Conservation (phyloP, 2,888 invertebrate species). For the Macaria notata region DNA sequence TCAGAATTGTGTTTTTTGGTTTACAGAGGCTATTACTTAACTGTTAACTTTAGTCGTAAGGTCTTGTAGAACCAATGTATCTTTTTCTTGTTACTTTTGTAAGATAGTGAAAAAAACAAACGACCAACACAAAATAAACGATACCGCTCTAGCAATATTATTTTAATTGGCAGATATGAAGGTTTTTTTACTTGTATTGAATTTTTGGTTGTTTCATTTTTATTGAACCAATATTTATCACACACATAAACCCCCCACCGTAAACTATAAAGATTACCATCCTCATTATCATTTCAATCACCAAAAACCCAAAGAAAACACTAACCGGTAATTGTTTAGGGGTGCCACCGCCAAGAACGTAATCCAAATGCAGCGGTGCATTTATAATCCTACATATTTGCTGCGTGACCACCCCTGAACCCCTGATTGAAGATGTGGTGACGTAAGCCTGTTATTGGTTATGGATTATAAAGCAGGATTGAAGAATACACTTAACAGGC, state of each 20-base stretch:
- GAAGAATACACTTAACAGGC: neutral
- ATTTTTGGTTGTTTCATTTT: no score
- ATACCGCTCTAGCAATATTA: no score
- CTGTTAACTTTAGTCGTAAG: no score
- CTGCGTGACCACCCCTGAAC: constrained; percentile 28
- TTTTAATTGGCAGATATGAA: no score
- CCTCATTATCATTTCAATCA: constrained; percentile 26
- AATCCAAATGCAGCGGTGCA: constrained; percentile 28
- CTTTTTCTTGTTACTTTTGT: no score
- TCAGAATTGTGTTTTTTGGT: neutral
- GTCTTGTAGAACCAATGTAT: no score
- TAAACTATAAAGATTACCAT: constrained; percentile 8
- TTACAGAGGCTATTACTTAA: no score
- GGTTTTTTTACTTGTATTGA: no score
- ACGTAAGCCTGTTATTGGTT: constrained; percentile 30
- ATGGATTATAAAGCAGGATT: constrained; percentile 24
- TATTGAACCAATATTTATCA: no score
- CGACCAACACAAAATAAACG: no score
- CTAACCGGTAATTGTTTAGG: constrained; percentile 24
- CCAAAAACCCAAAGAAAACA: constrained; percentile 33
- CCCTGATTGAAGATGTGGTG: constrained; percentile 14
- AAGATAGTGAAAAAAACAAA: no score
- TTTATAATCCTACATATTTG: constrained; percentile 30
- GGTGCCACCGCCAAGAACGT: constrained; percentile 22
- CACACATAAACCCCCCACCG: neutral